Percentiles rank a stretch among this genome's conserved stretches.
Evolutionary conservation across 2,113 vertebrate species (phyloP).

Genomic region (Anguilla rostrata): DNA sequence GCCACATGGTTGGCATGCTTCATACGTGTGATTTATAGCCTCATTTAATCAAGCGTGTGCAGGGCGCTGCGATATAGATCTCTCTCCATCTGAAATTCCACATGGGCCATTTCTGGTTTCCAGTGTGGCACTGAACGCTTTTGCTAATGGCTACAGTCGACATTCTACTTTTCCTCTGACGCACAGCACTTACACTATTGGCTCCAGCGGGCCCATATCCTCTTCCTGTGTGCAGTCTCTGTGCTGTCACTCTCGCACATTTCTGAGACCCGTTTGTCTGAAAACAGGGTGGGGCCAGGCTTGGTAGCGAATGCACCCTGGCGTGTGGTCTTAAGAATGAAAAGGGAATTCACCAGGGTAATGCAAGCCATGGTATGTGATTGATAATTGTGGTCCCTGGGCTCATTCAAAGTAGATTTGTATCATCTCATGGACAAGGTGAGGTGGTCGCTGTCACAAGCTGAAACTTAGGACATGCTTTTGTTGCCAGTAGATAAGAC

Average conservation of each 20-base stretch:
- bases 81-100: slow-evolving; percentile 55
- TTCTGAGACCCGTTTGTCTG: slow-evolving; percentile 41
- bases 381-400: neutral
- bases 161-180: slow-evolving; percentile 28
- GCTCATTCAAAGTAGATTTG: neutral
- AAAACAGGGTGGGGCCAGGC: neutral
- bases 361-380: too few species aligned
- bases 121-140: slow-evolving; percentile 43
- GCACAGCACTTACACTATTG: slow-evolving; percentile 18
- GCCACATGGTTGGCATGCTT: slow-evolving; percentile 64
- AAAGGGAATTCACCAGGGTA: too few species aligned
- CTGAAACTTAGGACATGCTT: too few species aligned
- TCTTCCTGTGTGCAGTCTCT: neutral
- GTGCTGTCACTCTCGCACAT: slow-evolving; percentile 19
- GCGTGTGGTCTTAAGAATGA: neutral
- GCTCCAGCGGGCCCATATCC: neutral
- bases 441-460: too few species aligned
- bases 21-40: slow-evolving; percentile 72
- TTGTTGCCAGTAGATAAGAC: too few species aligned
- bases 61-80: slow-evolving; percentile 64
- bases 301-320: slow-evolving; percentile 18
- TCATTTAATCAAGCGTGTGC: slow-evolving; percentile 70
- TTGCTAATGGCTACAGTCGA: neutral
- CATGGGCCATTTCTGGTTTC: slow-evolving; percentile 50
- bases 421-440: too few species aligned